A percentile compares a stretch with the other conserved stretches of the same genome.
phyloP scores from a whole-genome alignment of 2,888 invertebrate species.

The Noctuana brunneofusca region DNA sequence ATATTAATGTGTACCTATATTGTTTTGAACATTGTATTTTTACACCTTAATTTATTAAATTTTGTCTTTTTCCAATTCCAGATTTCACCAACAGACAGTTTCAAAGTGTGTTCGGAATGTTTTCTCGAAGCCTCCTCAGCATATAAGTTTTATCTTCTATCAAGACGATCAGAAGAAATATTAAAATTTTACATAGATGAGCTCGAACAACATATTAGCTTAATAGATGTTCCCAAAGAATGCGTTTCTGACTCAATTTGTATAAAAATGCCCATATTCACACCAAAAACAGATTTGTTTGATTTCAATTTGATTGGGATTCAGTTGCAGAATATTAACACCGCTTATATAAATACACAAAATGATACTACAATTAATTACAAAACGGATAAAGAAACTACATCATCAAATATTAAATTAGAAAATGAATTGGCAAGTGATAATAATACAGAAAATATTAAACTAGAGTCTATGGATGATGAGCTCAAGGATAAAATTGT shows the following conservation, averaged over 20 bases:
- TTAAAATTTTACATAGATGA: conserved; percentile 58
- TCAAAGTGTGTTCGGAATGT: conserved; percentile 63
- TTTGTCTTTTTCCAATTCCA: conserved; percentile 43
- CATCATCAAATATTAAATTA: conserved; percentile 1
- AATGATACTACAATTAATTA: background rate
- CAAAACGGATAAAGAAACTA: background rate
- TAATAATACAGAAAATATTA: conserved; percentile 6
- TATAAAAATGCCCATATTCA: conserved; percentile 53
- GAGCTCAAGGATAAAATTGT: conserved; percentile 47
- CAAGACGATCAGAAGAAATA: conserved; percentile 56
- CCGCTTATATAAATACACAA: background rate
- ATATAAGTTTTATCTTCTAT: conserved; percentile 61
- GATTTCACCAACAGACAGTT: conserved; percentile 55
- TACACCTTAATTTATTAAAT: no score
- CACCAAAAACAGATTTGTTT: conserved; percentile 44
- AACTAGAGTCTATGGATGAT: conserved; percentile 21
- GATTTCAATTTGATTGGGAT: conserved; percentile 54
- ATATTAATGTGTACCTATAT: no score
- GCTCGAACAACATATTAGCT: conserved; percentile 50
- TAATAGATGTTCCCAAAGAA: conserved; percentile 47
- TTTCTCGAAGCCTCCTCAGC: conserved; percentile 58
- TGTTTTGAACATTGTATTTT: no score
- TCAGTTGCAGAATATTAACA: conserved; percentile 7
- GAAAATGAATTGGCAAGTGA: conserved; percentile 12
- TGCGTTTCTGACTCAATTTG: conserved; percentile 50